Base-by-base conservation (phyloP, 2,797 vertebrate species). In the Babyrousa celebensis region DNA sequence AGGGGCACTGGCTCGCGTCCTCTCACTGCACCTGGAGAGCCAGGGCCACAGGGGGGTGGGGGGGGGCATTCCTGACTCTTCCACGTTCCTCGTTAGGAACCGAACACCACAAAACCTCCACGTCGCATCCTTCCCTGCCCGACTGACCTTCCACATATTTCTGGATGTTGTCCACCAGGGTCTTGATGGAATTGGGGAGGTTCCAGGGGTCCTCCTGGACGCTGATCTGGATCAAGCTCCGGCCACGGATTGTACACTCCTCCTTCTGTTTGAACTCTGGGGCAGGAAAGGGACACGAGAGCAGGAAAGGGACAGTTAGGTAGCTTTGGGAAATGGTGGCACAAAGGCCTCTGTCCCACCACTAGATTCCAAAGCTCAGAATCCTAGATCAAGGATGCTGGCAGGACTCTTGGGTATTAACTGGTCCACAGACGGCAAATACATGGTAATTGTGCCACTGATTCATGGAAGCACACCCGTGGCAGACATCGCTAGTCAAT, bases 141-240 rank as follows among this genome's bases (percentile, higher is more conserved):
- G 86, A 98, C 99, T 97, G 60, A 99, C 99, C 99, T 94, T 99
- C 99, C 82, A 99, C 99, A 0, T 99, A 99, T 98, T 99, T 99
- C 98, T 99, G 99, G 97, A 99, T 99, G 96, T 99, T 99, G 98
- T 99, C 99, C 97, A 99, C 99, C 92, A 99, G 98, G n/a, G 98
- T 99, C 98, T 99, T 99, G 98, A 99, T 99, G n/a, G 99, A 99
- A 98, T 88, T 98, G n/a, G 99, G 99, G 62, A 99, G 99, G 98
- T 99, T 99, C 99, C 99, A 99, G 20, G 99, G 99, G 98, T 99
- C 99, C 98, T 99, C 99, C 97, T 99, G 99, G 98, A 99, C 99
- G 98, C 99, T 99, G 98, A 99, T 99, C 98, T 99, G 99, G 97
- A 99, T 99, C 72, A 99, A 97, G 94, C 98, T 98, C 65, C 99